Evolutionary conservation across 2,113 vertebrate genomes (phyloP).

Genomic region (Gambusia affinis): DNA sequence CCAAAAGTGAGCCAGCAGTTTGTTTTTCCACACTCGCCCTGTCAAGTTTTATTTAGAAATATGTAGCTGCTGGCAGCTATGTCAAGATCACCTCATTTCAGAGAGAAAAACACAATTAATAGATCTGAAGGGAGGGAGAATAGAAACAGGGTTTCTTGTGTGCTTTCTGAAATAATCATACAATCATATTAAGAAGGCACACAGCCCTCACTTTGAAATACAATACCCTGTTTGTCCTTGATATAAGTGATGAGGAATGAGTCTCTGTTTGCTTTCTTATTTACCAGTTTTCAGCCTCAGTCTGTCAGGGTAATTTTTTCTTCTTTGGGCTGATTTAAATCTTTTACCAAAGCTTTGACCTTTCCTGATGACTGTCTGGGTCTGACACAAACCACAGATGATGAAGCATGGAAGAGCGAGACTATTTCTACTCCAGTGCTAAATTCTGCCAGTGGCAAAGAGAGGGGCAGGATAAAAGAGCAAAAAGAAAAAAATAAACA

Average conservation of each 20-base stretch:
- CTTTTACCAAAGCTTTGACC: slow-evolving; percentile 78
- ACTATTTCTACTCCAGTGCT: slow-evolving; percentile 66
- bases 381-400: slow-evolving; percentile 73
- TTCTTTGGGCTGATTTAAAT: slow-evolving; percentile 73
- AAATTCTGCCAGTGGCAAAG: slow-evolving; percentile 19
- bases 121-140: slow-evolving; percentile 33
- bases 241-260: slow-evolving; percentile 40
- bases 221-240: slow-evolving; percentile 39
- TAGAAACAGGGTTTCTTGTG: slow-evolving; percentile 31
- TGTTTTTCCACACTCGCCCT: slow-evolving; percentile 65
- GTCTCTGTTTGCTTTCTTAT: slow-evolving; percentile 60
- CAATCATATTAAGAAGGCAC: slow-evolving; percentile 37
- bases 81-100: slow-evolving; percentile 58
- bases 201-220: slow-evolving; percentile 43
- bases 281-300: slow-evolving; percentile 68
- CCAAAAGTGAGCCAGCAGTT: slow-evolving; percentile 59
- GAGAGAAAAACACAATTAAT: slow-evolving; percentile 54
- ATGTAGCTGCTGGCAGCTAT: slow-evolving; percentile 41
- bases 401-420: slow-evolving; percentile 63
- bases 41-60: slow-evolving; percentile 61
- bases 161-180: slow-evolving; percentile 33
- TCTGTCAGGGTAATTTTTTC: slow-evolving; percentile 80
- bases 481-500: slow-evolving; percentile 9
- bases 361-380: slow-evolving; percentile 76
- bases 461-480: slow-evolving; percentile 4